These are phyloP conservation scores for Morinoia aosen DNA, from an alignment of 2,888 invertebrate species.

Conservation along the genomic window DNA sequence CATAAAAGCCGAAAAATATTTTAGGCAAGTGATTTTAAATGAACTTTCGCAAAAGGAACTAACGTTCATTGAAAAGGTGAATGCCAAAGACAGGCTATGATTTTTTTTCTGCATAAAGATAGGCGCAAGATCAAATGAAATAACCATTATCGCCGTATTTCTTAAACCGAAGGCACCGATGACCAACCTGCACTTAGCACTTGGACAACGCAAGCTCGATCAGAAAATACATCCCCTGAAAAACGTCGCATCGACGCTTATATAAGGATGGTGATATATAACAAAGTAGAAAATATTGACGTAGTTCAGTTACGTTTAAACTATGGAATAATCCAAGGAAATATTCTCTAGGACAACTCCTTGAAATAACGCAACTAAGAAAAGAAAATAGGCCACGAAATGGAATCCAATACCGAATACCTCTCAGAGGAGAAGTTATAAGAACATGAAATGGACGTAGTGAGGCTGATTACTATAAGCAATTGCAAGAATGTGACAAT, in stretches of 20 bases:
- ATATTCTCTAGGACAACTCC: background rate
- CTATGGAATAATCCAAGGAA: background rate
- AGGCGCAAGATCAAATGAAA: background rate
- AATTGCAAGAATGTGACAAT: background rate
- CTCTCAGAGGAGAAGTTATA: background rate
- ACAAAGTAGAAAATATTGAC: background rate
- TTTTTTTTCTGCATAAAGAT: too few species aligned
- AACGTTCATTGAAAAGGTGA: too few species aligned
- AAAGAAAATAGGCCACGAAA: background rate
- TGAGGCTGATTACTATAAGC: background rate
- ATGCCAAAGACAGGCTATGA: too few species aligned
- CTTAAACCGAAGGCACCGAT: background rate
- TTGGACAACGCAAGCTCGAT: background rate
- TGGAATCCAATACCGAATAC: background rate
- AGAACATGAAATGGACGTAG: conserved; percentile 12
- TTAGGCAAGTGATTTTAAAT: too few species aligned
- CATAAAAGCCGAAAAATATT: too few species aligned
- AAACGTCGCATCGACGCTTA: background rate
- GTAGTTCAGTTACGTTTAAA: background rate
- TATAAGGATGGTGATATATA: background rate
- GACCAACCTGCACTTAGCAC: background rate
- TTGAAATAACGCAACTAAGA: background rate
- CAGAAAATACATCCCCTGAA: background rate
- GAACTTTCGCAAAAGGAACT: background rate
- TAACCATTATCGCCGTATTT: background rate